phyloP scores from a whole-genome alignment of 2,113 vertebrate species.

The Pomatostomus ruficeps region DNA sequence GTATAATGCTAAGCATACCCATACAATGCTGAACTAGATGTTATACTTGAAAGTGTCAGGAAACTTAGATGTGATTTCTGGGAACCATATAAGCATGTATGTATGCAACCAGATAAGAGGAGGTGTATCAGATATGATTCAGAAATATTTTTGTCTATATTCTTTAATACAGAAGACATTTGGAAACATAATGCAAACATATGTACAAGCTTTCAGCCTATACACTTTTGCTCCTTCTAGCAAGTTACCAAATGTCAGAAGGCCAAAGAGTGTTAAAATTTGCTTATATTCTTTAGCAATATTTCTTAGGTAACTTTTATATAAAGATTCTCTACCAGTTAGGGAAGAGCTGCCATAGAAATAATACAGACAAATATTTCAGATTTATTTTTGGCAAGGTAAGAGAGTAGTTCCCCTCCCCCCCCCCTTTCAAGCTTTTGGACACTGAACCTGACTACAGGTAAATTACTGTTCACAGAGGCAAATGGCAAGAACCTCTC shows the following conservation, averaged over 20 bases:
- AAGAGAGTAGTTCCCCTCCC: not conserved
- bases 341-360: not conserved
- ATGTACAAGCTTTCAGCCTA: not conserved
- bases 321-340: not conserved
- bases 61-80: not conserved
- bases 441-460: not conserved
- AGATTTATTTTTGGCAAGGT: not conserved
- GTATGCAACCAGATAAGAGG: not conserved
- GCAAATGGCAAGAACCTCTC: not conserved
- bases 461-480: not conserved
- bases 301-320: not conserved
- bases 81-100: not conserved
- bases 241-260: not conserved
- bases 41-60: not conserved
- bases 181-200: not conserved
- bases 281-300: not conserved
- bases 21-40: not conserved
- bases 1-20: not conserved
- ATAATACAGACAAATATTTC: not conserved
- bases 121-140: not conserved
- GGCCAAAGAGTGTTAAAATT: not conserved
- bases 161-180: not conserved
- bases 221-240: not conserved
- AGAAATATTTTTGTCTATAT: not conserved
- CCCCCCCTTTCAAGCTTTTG: not conserved